phyloP scores from a whole-genome alignment of 92 coral and sea anemone genomes.

The Pocillopora meandrina region DNA sequence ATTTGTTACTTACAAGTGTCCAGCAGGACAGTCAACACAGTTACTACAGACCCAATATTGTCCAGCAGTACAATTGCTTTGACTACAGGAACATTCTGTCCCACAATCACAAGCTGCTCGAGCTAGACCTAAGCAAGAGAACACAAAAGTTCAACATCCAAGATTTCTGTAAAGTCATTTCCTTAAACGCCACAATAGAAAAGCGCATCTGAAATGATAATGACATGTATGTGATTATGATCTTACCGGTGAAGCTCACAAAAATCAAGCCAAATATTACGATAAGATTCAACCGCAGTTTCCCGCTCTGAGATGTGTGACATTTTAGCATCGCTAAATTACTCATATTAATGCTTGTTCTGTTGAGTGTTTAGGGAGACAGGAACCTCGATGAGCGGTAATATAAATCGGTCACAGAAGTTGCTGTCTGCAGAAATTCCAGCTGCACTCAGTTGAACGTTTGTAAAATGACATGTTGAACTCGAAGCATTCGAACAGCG shows the following conservation, averaged over 20 bases:
- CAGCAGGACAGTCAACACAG: conserved; percentile 93
- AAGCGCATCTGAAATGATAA: background rate
- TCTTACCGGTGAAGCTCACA: conserved; percentile 46
- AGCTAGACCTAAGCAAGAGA: conserved; percentile 47
- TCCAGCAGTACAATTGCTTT: conserved; percentile 88
- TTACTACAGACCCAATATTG: conserved; percentile 76
- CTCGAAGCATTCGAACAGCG: background rate
- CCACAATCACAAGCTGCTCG: conserved; percentile 83
- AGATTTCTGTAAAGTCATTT: background rate
- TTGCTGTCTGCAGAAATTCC: conserved; percentile 69
- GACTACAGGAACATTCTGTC: conserved; percentile 86
- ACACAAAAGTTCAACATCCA: background rate
- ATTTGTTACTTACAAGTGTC: conserved; percentile 82
- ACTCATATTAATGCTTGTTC: conserved; percentile 14
- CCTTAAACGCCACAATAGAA: background rate
- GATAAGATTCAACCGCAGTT: conserved; percentile 56
- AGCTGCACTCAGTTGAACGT: conserved; percentile 63
- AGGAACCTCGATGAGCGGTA: conserved; percentile 19
- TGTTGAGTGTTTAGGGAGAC: conserved; percentile 17
- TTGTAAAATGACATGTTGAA: conserved; percentile 32
- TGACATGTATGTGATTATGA: background rate
- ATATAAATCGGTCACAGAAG: conserved; percentile 10
- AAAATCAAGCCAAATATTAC: conserved; percentile 13
- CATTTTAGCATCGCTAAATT: conserved; percentile 16
- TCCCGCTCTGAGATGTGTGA: conserved; percentile 38